phyloP scores from a whole-genome alignment of 2,113 vertebrate genomes.

The Stigmatopora nigra region DNA sequence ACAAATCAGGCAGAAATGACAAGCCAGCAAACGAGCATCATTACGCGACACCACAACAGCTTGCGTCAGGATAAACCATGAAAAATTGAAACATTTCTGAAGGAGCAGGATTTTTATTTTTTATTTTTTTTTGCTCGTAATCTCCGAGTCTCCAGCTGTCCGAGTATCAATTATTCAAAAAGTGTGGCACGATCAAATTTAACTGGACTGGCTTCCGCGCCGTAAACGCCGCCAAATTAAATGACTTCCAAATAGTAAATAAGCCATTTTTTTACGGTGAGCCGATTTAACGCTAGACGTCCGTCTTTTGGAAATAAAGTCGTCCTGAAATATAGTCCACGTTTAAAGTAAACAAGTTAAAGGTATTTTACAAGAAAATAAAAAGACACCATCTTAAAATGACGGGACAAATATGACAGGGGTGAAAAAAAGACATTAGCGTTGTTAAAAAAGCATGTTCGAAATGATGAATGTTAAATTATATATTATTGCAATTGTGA shows the following conservation, averaged over 20 bases:
- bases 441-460: too few species aligned
- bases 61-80: constrained; percentile 1
- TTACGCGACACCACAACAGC: background rate
- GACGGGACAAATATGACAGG: background rate
- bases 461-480: too few species aligned
- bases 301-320: background rate
- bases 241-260: constrained; percentile 3
- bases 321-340: background rate
- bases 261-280: background rate
- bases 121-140: background rate
- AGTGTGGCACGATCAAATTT: constrained; percentile 9
- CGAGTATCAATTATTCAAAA: constrained; percentile 12
- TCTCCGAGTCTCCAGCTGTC: constrained; percentile 2
- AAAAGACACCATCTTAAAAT: background rate
- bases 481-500: too few species aligned
- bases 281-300: background rate
- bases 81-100: constrained; percentile 1
- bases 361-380: background rate
- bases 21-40: background rate
- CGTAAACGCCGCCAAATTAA: constrained; percentile 7
- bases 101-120: background rate
- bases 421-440: background rate
- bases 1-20: constrained; percentile 3
- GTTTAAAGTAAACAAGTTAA: background rate
- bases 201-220: constrained; percentile 5